Conservation (phyloP, 2,113 vertebrate species). For the Callopanchax toddi region DNA sequence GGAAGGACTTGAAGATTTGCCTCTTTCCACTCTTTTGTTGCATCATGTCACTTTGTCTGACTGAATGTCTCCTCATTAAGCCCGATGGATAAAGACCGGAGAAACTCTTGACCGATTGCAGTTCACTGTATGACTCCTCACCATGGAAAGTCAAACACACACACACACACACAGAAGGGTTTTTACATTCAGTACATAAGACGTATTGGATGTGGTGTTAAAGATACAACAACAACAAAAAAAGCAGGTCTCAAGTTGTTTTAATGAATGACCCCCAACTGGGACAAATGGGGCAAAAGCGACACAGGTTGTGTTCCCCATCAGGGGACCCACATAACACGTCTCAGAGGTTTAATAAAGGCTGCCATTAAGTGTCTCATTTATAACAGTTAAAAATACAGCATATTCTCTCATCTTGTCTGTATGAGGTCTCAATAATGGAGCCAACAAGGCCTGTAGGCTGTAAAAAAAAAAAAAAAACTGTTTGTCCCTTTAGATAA, state of each 20-base stretch:
- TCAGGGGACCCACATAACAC: slow-evolving; percentile 39
- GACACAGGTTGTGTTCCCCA: slow-evolving; percentile 55
- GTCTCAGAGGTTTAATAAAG: slow-evolving; percentile 35
- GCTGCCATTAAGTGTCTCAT: slow-evolving; percentile 28
- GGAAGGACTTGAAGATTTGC: slow-evolving; percentile 69
- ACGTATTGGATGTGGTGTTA: slow-evolving; percentile 62
- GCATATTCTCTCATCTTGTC: background rate
- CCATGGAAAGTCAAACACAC: slow-evolving; percentile 31
- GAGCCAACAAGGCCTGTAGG: background rate
- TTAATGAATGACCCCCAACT: slow-evolving; percentile 63
- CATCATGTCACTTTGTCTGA: slow-evolving; percentile 67
- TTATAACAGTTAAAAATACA: slow-evolving; percentile 15
- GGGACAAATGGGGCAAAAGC: slow-evolving; percentile 49
- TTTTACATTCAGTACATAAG: slow-evolving; percentile 56
- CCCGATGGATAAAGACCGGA: slow-evolving; percentile 65
- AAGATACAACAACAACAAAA: slow-evolving; percentile 57
- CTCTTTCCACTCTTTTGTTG: slow-evolving; percentile 73
- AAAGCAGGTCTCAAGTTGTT: slow-evolving; percentile 64
- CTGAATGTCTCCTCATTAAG: slow-evolving; percentile 78
- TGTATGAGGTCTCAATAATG: background rate
- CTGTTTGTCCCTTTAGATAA: slow-evolving; percentile 2
- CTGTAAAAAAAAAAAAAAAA: slow-evolving; percentile 12
- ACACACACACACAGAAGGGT: slow-evolving; percentile 3
- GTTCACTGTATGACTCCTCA: slow-evolving; percentile 65
- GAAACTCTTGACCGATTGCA: slow-evolving; percentile 72